Evolutionary conservation across 2,888 invertebrate genomes (phyloP).

Genomic region (Trichopria drosophilae): DNA sequence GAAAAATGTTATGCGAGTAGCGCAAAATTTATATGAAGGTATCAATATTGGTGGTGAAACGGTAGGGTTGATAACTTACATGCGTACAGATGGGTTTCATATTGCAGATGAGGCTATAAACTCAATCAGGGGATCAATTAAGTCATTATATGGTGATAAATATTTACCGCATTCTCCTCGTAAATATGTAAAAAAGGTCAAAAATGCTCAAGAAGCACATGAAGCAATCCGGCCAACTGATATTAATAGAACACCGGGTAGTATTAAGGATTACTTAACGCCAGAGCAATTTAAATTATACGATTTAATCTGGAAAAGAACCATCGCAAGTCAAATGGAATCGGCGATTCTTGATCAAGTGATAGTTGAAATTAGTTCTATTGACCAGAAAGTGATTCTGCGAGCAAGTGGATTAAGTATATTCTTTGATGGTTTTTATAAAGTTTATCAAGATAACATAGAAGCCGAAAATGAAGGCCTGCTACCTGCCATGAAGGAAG

Average conservation of each 20-base stretch:
- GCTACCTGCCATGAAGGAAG: constrained; percentile 12
- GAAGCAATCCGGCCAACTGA: constrained; percentile 25
- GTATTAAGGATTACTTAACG: constrained; percentile 17
- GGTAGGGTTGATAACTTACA: constrained; percentile 18
- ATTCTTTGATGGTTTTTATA: constrained; percentile 18
- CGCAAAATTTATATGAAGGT: constrained; percentile 21
- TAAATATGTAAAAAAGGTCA: constrained; percentile 18
- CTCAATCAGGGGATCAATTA: constrained; percentile 9
- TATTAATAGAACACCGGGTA: constrained; percentile 12
- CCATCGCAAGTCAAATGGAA: constrained; percentile 19
- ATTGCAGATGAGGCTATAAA: constrained; percentile 16
- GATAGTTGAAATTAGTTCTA: constrained; percentile 15
- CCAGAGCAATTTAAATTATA: constrained; percentile 22
- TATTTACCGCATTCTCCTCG: constrained; percentile 9
- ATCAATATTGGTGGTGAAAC: constrained; percentile 13
- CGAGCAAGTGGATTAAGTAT: constrained; percentile 18
- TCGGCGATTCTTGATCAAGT: constrained; percentile 7
- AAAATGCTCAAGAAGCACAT: constrained; percentile 26
- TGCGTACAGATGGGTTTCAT: constrained; percentile 18
- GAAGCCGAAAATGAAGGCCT: constrained; percentile 19
- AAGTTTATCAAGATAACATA: constrained; percentile 19
- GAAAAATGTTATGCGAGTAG: constrained; percentile 14
- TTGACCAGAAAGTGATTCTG: constrained; percentile 10
- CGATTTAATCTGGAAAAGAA: constrained; percentile 21
- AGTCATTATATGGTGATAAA: constrained; percentile 16